A percentile compares a stretch with the other conserved stretches of the same genome.
These are phyloP conservation scores for Hedya salicella DNA, from an alignment of 2,888 invertebrate genomes.

Conservation along the genomic window DNA sequence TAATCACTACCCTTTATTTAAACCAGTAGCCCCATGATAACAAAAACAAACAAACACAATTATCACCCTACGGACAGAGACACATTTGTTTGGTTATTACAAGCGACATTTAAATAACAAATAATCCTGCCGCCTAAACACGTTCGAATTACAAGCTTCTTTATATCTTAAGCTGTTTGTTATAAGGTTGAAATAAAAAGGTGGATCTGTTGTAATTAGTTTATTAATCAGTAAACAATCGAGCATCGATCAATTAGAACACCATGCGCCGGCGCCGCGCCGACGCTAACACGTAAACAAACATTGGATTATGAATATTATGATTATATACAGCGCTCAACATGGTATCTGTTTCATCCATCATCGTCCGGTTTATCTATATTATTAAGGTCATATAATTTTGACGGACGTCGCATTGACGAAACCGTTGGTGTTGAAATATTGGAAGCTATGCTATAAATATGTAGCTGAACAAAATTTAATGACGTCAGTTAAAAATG, in stretches of 20 bases:
- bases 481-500: too few species aligned
- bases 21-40: conserved; percentile 27
- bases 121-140: conserved; percentile 6
- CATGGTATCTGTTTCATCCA: conserved; percentile 64
- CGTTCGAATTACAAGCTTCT: neutral
- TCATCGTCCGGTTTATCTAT: conserved; percentile 51
- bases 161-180: neutral
- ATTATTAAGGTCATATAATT: conserved; percentile 25
- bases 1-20: conserved; percentile 25
- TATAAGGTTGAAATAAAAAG: neutral
- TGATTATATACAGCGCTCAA: conserved; percentile 59
- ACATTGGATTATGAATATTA: conserved; percentile 68
- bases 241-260: conserved; percentile 62
- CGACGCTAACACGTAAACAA: conserved; percentile 65
- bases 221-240: conserved; percentile 44
- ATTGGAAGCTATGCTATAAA: neutral
- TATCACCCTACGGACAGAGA: conserved; percentile 25
- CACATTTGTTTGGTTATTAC: conserved; percentile 29
- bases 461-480: too few species aligned
- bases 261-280: conserved; percentile 53
- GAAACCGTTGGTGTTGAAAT: conserved; percentile 1
- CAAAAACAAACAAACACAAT: conserved; percentile 28
- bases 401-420: conserved; percentile 2
- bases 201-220: conserved; percentile 2
- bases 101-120: conserved; percentile 36